These are phyloP conservation scores for Xylocopa sonorina DNA, from an alignment of 1,140 invertebrate genomes.

Conservation along the genomic window DNA sequence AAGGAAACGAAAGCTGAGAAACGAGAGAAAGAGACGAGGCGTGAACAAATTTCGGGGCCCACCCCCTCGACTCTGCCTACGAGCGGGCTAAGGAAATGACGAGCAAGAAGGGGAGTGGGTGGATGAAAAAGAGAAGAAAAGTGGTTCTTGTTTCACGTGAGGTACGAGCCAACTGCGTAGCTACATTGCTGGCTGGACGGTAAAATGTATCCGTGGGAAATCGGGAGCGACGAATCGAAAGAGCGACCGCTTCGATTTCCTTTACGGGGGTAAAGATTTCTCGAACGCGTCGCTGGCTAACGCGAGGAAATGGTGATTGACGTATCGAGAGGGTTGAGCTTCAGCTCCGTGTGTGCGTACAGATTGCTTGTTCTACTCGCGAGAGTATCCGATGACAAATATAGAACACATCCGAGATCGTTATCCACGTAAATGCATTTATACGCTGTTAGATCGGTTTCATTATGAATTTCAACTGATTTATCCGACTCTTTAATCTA, in stretches of 20 bases:
- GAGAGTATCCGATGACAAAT: not conserved
- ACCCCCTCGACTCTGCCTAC: not conserved
- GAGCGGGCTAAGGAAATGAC: constrained; percentile 29
- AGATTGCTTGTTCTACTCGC: not conserved
- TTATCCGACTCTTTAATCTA: not conserved
- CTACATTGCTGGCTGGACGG: constrained; percentile 25
- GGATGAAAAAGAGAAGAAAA: not conserved
- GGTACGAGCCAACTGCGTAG: constrained; percentile 51
- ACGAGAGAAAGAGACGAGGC: not conserved
- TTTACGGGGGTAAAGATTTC: constrained; percentile 30
- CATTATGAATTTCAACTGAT: too few species aligned
- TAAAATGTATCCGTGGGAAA: constrained; percentile 52
- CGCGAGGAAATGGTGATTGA: constrained; percentile 24
- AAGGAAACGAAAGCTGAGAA: not conserved
- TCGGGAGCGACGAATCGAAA: constrained; percentile 48
- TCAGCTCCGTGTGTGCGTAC: not conserved
- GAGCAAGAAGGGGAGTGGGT: not conserved
- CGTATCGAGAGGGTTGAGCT: not conserved
- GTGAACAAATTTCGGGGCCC: not conserved
- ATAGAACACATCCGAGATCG: too few species aligned
- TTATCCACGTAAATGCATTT: not conserved
- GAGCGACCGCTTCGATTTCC: constrained; percentile 47
- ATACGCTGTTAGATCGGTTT: too few species aligned
- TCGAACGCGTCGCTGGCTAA: not conserved
- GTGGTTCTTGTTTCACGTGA: constrained; percentile 28